phyloP scores from a whole-genome alignment of 30 jellyfish, hydroid and myxozoan genomes.

The Aurelia coerulea region DNA sequence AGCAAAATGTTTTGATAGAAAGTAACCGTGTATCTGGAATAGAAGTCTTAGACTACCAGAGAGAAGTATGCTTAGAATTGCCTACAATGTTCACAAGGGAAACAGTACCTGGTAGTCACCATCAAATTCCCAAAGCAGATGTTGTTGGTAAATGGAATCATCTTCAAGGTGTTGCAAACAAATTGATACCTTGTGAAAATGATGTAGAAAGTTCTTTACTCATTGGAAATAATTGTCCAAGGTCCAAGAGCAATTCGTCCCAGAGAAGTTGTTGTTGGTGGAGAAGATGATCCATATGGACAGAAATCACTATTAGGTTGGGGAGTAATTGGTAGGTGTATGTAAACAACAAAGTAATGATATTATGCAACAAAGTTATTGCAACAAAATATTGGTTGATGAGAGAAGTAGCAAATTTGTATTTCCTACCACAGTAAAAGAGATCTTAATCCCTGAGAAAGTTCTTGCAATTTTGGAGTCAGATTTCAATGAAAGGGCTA shows the following conservation, averaged over 20 bases:
- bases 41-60: too few relatives aligned
- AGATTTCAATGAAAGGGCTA: too few relatives aligned
- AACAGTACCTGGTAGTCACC: too few relatives aligned
- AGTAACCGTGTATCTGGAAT: neutral
- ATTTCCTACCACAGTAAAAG: conserved; percentile 31
- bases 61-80: too few relatives aligned
- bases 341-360: conserved; percentile 3
- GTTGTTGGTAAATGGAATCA: neutral
- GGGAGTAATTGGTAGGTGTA: conserved; percentile 15
- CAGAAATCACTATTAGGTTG: neutral
- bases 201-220: neutral
- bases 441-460: conserved; percentile 23
- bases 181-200: neutral
- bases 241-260: conserved; percentile 2
- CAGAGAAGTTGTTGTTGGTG: neutral
- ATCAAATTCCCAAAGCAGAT: neutral
- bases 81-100: too few relatives aligned
- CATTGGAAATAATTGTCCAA: neutral
- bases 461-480: conserved; percentile 25
- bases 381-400: conserved; percentile 46
- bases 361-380: conserved; percentile 14
- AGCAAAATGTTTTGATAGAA: neutral
- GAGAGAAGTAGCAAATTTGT: too few relatives aligned
- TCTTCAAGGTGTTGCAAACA: neutral
- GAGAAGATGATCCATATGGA: too few relatives aligned